A percentile compares a stretch with the other conserved stretches of the same genome.
Evolutionary conservation across 2,797 vertebrate genomes (phyloP).

Genomic region (Dermochelys coriacea): DNA sequence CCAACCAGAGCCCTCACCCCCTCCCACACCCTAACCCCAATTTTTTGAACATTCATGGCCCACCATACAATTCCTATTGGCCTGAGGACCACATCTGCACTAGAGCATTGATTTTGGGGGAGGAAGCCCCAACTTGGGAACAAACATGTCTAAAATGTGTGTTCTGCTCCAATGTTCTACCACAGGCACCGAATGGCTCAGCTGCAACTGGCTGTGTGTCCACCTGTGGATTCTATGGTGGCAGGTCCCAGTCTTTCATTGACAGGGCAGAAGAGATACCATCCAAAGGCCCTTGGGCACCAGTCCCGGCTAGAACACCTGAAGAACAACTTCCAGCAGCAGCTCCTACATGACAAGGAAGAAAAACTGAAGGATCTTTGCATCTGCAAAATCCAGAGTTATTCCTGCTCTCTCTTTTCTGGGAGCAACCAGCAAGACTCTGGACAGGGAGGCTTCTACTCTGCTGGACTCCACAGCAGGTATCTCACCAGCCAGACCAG

Average conservation of each 20-base stretch:
- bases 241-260: conserved; percentile 49
- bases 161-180: conserved; percentile 55
- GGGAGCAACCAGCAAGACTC: conserved; percentile 2
- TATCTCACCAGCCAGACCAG: conserved; percentile 40
- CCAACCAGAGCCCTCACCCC: too few species aligned
- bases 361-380: conserved; percentile 44
- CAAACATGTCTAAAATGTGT: neutral
- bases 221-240: conserved; percentile 38
- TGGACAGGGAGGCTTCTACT: conserved; percentile 23
- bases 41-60: too few species aligned
- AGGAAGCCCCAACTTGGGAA: neutral
- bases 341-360: conserved; percentile 58
- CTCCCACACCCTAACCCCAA: too few species aligned
- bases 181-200: conserved; percentile 72
- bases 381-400: conserved; percentile 15
- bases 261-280: conserved; percentile 40
- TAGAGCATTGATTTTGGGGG: neutral
- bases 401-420: conserved; percentile 8
- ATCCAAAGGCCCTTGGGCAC: neutral
- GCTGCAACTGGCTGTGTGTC: conserved; percentile 67
- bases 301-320: conserved; percentile 44
- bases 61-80: too few species aligned
- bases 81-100: too few species aligned
- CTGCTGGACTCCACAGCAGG: conserved; percentile 31
- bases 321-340: conserved; percentile 60